Evolutionary conservation across 53 echinoderm and acorn worm genomes (phyloP).

Genomic region (Henricia sp.): DNA sequence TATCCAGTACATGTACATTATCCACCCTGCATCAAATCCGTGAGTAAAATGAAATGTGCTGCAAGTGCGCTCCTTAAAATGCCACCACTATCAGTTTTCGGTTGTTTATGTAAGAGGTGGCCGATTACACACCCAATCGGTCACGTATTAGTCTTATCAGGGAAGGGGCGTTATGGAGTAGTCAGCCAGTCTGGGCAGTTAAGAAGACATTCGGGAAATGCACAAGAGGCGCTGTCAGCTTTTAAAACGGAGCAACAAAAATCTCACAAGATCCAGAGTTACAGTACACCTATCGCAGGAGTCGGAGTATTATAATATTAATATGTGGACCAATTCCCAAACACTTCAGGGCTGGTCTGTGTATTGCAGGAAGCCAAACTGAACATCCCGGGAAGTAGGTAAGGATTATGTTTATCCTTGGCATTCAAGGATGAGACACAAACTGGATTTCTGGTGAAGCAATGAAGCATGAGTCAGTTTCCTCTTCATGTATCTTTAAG

Average conservation of each 20-base stretch:
- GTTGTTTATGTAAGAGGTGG: constrained; percentile 25
- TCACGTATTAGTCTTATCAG: constrained; percentile 34
- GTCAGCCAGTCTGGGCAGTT: constrained; percentile 36
- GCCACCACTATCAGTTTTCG: neutral
- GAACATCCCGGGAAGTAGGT: neutral
- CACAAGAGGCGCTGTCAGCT: neutral
- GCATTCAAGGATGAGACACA: constrained; percentile 20
- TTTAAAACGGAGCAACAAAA: neutral
- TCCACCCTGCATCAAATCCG: too few relatives aligned
- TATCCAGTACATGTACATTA: too few relatives aligned
- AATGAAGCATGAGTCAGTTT: constrained; percentile 20
- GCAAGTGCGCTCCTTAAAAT: too few relatives aligned
- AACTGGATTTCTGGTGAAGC: neutral
- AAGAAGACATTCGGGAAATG: constrained; percentile 1
- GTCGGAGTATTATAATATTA: too few relatives aligned
- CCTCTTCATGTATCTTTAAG: too few relatives aligned
- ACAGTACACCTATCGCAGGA: too few relatives aligned
- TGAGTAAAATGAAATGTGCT: too few relatives aligned
- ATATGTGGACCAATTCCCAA: too few relatives aligned
- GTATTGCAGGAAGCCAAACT: neutral
- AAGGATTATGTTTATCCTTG: constrained; percentile 26
- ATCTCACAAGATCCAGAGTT: constrained; percentile 2
- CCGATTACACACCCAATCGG: constrained; percentile 13
- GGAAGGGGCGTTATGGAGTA: constrained; percentile 41
- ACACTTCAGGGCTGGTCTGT: neutral